Evolutionary conservation across 2,797 vertebrate genomes (phyloP), one percentile per base, ranked within the genome.

Genomic region (Scyliorhinus canicula): DNA sequence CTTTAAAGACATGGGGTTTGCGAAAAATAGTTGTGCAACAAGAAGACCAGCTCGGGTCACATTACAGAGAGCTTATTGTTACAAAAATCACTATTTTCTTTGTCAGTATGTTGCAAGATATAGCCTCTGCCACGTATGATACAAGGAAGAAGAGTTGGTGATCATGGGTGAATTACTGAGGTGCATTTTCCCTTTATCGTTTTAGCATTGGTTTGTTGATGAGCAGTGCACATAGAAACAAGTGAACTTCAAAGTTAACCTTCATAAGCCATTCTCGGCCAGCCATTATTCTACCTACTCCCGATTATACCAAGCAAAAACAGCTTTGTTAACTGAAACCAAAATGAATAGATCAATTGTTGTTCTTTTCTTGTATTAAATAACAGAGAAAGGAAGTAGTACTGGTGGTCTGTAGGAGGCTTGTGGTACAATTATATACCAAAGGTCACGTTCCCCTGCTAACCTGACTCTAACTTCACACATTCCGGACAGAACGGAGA

Each of bases 391-490:
- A 91, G 88, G 35, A 91, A 40, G 21, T 44, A 91, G 60, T 19
- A 44, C 35, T 12, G 60, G 3, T 63, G 57, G 57, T 21, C 57
- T 93, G 93, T 52, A 47, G 93, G 65, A 71, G 93, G 93, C 40
- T 67, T 71, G 44, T 50, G 63, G 12, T 71, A 71, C 28, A 35
- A 93, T 93, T 93, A 50, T 93, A 31, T 71, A 94, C 95, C 90
- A 4, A 35, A 95, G 85, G 67, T 40, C 47, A 57, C 26, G 0
- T 0, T 0, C 26, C 7, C 69, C 95, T 71, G 6, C 0, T 85
- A 95, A 71, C 95, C 63, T 31, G 52, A 95, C 95, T 74, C 28
- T 40, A 95, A 96, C 85, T 90, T 91, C 86, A 95, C 85, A 21
- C 95, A 21, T 96, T 95, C 95, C 31, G 3, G 60, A 50, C 47